Evolutionary conservation across 2,113 vertebrate species (phyloP), one percentile per base, ranked within the genome.

Genomic region (Chaenocephalus aceratus): DNA sequence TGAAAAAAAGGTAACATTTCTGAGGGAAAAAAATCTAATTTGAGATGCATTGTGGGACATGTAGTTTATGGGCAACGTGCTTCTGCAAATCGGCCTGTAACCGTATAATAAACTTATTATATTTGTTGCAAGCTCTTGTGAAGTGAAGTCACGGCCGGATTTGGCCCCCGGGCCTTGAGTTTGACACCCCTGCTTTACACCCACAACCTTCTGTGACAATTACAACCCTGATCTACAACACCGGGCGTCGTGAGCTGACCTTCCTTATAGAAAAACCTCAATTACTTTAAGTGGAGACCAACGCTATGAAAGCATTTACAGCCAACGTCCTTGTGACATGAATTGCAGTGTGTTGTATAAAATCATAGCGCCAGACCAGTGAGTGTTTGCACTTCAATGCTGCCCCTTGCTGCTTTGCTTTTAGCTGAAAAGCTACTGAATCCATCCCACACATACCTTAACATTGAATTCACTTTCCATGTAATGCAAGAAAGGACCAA

Each of bases 391-490:
- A 54, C 6, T 13, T 34, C 0, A 68, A 72, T 30, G 56, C 48
- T 67, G 41, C 21, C 16, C 10, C 2, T 58, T 16, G 0, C 21
- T 60, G n/a, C 0, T 75, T 30, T 45, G 3, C 5, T 44, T 16
- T 64, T 48, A 16, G 23, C 26, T 0, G 18, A 77, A 71, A 53
- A 12, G 1, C 13, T n/a, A 16, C 44, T 12, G 16, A 5, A 14
- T 60, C 5, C 41, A 13, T 1, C 12, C 11, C 18, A 44, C 18
- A 60, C 78, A 15, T 94, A 99, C 98, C 97, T 99, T 99, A 70
- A 99, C 80, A 85, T 98, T 99, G 78, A 97, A 96, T 95, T 99
- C 96, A 54, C 97, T 98, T 91, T 99, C 97, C 95, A 99, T 97
- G 84, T 96, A 94, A 85, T 93, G 95, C 71, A 99, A 86, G 88